A percentile compares a stretch with the other conserved stretches of the same genome.
phyloP scores from a whole-genome alignment of 2,113 vertebrate genomes.

The Neogobius melanostomus region DNA sequence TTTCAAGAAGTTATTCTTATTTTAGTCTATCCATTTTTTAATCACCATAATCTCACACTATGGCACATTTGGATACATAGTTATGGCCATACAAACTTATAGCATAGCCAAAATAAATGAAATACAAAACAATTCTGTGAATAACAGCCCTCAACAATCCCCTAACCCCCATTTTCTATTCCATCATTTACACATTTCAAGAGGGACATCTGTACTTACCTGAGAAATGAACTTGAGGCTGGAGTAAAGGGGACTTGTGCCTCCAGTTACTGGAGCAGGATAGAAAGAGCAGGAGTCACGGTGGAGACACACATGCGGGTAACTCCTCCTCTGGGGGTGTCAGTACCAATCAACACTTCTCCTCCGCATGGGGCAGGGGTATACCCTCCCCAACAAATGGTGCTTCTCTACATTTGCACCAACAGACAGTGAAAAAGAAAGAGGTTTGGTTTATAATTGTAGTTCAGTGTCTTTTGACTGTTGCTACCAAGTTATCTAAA shows the following conservation, averaged over 20 bases:
- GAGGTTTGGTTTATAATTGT: too few relatives aligned
- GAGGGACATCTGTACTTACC: conserved; percentile 53
- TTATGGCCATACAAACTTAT: neutral
- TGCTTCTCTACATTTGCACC: conserved; percentile 2
- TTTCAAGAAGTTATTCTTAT: neutral
- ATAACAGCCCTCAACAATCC: neutral
- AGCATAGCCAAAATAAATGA: neutral
- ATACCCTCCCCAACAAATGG: conserved; percentile 7
- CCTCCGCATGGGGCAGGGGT: conserved; percentile 47
- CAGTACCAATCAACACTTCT: conserved; percentile 67
- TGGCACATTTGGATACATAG: neutral
- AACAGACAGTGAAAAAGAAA: too few relatives aligned
- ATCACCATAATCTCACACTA: neutral
- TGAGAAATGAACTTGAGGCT: conserved; percentile 65
- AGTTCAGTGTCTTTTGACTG: too few relatives aligned
- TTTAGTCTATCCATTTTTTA: neutral
- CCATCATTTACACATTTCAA: neutral
- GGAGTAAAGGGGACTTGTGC: conserved; percentile 65
- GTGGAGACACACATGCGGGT: conserved; percentile 54
- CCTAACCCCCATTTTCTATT: neutral
- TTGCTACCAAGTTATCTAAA: too few relatives aligned
- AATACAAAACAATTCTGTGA: neutral
- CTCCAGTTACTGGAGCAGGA: conserved; percentile 75
- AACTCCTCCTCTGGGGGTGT: conserved; percentile 75
- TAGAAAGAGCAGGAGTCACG: conserved; percentile 66